Evolutionary conservation across 2,888 invertebrate genomes (phyloP), one percentile per base, ranked within the genome.

Genomic region (Zygaena filipendulae): DNA sequence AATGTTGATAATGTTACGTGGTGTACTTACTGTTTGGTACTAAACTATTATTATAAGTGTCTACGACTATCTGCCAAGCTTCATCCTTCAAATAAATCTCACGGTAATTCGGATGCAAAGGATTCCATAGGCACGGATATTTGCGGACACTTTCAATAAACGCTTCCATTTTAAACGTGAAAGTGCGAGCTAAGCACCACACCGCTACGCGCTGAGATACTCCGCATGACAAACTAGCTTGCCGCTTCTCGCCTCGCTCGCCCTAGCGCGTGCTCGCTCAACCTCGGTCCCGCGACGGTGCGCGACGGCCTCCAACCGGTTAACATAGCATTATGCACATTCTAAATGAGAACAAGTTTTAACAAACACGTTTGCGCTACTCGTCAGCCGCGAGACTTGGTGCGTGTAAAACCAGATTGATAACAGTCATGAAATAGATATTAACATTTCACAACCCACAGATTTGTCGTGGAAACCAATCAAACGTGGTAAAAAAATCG

Each of bases 61-160:
- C 56, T n/a, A 74, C 63, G 13, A 77, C 63, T 29, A 50, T 51
- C 25, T 64, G 62, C 75, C 75, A 77, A 18, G 75, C 74, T 23
- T 60, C 60, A 13, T 72, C 71, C 37, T 72, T 60, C 5, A 61
- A 50, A 13, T 59, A 55, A 42, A 59, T 55, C 38, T 74, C 72
- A 6, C 71, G 57, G 34, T 75, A 72, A 34, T 71, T 69, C 2
- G 63, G 63, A 35, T 74, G 67, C 31, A 63, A 48, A 1, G 75
- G 74, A 35, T 77, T 71, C 75, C 75, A 77, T 2, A 77, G 42
- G 36, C 74, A 72, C 6, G 70, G 71, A 27, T 72, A 59, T 11
- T 47, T 40, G 21, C 74, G 60, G 7, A 77, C 72, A 10, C 57
- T 55, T 47, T 69, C 67, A 47, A 77, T 75, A 30, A 75, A 69